Conservation (phyloP, 2,888 invertebrate genomes). For the Tiliacea aurago region DNA sequence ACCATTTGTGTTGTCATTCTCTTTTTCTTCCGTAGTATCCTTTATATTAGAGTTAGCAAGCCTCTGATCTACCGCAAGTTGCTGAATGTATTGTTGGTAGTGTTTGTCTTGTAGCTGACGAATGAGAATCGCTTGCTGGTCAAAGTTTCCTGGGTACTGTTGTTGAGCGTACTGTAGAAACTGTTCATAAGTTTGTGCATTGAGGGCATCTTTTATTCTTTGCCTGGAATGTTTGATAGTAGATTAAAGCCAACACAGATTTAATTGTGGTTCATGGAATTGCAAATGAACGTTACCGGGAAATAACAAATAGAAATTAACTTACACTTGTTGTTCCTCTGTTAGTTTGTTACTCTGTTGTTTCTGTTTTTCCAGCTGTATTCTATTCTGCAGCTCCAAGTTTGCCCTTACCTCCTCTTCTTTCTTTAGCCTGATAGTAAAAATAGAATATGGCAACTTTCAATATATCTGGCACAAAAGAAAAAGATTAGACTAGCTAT, state of each 20-base stretch:
- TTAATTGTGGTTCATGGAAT: not conserved
- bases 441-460: not conserved
- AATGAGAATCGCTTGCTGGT: slow-evolving; percentile 98
- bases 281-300: not conserved
- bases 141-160: slow-evolving; percentile 96
- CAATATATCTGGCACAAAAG: not conserved
- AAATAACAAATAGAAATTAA: slow-evolving; percentile 26
- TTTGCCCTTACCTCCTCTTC: slow-evolving; percentile 90
- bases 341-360: slow-evolving; percentile 91
- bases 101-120: slow-evolving; percentile 99
- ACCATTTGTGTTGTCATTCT: slow-evolving; percentile 66
- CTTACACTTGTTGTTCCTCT: slow-evolving; percentile 91
- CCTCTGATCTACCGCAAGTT: slow-evolving; percentile 92
- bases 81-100: slow-evolving; percentile 99
- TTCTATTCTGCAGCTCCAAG: slow-evolving; percentile 90
- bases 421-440: slow-evolving; percentile 81
- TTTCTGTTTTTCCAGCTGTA: slow-evolving; percentile 92
- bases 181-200: slow-evolving; percentile 97
- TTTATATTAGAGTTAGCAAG: slow-evolving; percentile 82
- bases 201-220: slow-evolving; percentile 98
- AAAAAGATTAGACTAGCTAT: not conserved
- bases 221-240: slow-evolving; percentile 85
- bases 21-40: slow-evolving; percentile 70
- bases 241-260: not conserved
- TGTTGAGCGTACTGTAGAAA: slow-evolving; percentile 98